These are phyloP conservation scores for Malurus cyaneus DNA, from an alignment of 2,113 vertebrate genomes.

Conservation along the genomic window DNA sequence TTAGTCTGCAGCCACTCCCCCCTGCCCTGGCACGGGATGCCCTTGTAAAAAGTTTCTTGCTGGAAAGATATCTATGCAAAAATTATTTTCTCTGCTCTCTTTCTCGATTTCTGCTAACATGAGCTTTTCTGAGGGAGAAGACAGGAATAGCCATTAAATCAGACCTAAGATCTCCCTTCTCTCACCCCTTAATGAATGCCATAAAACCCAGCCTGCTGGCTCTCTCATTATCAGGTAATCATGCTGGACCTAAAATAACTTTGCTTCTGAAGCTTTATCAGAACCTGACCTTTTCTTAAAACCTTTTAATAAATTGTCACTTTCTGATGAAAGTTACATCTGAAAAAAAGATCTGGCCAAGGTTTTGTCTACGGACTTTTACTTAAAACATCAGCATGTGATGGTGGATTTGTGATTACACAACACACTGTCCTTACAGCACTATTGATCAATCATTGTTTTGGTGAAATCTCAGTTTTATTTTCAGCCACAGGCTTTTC, in stretches of 20 bases:
- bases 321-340: background rate
- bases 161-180: background rate
- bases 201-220: background rate
- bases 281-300: conserved; percentile 35
- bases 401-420: too few relatives aligned
- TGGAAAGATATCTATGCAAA: background rate
- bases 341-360: background rate
- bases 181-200: background rate
- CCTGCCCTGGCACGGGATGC: background rate
- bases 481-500: background rate
- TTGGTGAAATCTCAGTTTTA: background rate
- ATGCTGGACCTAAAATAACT: conserved; percentile 21
- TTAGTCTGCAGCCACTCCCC: background rate
- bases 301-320: conserved; percentile 8
- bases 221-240: conserved; percentile 25
- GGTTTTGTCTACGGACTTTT: background rate
- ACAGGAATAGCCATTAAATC: background rate
- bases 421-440: background rate
- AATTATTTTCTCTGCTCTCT: background rate
- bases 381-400: background rate
- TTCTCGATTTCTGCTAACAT: background rate
- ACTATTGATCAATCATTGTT: background rate
- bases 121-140: background rate
- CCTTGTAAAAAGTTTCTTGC: background rate
- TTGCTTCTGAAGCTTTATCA: background rate